These are phyloP conservation scores for Burhinus oedicnemus DNA, from an alignment of 2,113 vertebrate species.

Conservation along the genomic window DNA sequence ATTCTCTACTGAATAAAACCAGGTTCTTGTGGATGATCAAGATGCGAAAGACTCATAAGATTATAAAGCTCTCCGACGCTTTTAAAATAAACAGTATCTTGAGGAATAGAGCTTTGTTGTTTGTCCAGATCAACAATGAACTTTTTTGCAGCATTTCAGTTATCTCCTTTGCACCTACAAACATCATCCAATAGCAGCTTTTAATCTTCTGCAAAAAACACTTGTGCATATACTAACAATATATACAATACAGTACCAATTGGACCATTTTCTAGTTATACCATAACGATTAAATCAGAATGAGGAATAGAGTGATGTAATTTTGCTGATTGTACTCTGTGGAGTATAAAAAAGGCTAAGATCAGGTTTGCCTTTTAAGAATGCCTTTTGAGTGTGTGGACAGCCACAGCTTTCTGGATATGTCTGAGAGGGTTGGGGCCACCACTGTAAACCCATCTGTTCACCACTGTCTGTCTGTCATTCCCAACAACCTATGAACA, in stretches of 20 bases:
- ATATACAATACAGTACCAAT: not conserved
- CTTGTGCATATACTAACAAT: not conserved
- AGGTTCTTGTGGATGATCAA: not conserved
- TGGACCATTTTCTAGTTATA: not conserved
- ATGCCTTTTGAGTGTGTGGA: not conserved
- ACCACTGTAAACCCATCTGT: not conserved
- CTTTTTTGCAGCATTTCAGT: not conserved
- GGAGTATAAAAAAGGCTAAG: not conserved
- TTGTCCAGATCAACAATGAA: not conserved
- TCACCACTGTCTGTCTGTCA: not conserved
- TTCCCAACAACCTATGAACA: not conserved
- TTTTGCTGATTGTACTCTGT: not conserved
- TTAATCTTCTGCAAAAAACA: not conserved
- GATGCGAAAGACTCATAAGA: not conserved
- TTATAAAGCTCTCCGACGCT: not conserved
- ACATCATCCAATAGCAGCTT: not conserved
- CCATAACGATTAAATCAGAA: not conserved
- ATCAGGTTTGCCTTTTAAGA: not conserved
- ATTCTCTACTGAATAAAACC: not conserved
- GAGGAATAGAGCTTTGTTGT: not conserved
- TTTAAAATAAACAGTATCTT: not conserved
- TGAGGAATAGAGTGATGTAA: not conserved
- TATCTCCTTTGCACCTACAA: not conserved
- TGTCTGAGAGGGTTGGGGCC: not conserved
- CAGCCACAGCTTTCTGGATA: not conserved